Base-by-base conservation (phyloP, 2,797 vertebrate genomes). In the Argentina silus region DNA sequence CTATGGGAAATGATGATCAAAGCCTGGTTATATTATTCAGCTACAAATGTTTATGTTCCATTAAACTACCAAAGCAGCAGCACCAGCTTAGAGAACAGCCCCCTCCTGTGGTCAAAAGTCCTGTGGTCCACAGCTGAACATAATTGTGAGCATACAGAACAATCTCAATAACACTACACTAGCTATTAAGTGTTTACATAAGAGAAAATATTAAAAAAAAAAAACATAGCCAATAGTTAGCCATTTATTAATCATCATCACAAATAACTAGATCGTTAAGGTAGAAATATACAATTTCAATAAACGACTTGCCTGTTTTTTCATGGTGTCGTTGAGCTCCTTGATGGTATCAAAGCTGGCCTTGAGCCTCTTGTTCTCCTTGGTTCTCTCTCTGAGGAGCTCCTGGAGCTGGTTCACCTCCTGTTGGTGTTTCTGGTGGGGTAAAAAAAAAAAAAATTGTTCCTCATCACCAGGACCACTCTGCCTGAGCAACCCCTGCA, bases 301-400 rank as follows among this genome's bases (percentile, higher is more conserved):
- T 3, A 4, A 56, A n/a, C 23, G 23, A 75, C 81, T 82, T 79
- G 93, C 97, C 95, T 96, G 95, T 80, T 95, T 96, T 83, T 88
- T 98, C 91, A 96, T 87, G 75, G 83, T 91, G 72, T 96, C 94
- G 64, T 97, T 97, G 51, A 95, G 77, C 62, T 95, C 94, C 88
- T 94, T 98, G 72, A 97, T 87, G 21, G 93, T 85, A 74, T 94
- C 94, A 79, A 96, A 96, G 61, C 93, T 97, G 0, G 91, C 93
- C 78, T 90, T 96, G 50, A 97, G 89, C 72, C 96, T 95, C 81
- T 89, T 95, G 78, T 92, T 96, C 81, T 97, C 96, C 85, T 94
- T 97, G 79, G 55, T 93, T 85, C 86, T 94, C 83, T 96, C 94
- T 82, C 88, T 93, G 67, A 98, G 92, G 65, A 91, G 78, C 67